Conservation (phyloP, 2,113 vertebrate species). For the Salvelinus alpinus region DNA sequence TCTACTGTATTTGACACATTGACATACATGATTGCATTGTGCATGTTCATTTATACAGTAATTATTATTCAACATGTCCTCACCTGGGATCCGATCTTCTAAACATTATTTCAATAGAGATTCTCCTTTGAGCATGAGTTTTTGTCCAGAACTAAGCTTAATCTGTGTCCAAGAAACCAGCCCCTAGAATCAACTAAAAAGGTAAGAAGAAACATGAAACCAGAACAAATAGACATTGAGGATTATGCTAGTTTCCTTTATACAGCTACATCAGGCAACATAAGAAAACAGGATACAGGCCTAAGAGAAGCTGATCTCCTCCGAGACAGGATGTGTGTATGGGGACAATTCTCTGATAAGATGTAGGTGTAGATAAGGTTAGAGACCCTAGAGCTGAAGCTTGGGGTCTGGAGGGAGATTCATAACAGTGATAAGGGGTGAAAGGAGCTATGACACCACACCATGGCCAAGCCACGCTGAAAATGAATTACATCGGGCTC, state of each 20-base stretch:
- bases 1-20: no score
- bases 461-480: constrained; percentile 38
- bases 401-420: constrained; percentile 45
- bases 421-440: constrained; percentile 52
- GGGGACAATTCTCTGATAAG: constrained; percentile 66
- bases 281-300: constrained; percentile 56
- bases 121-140: no score
- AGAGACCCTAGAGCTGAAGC: constrained; percentile 59
- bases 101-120: no score
- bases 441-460: constrained; percentile 49
- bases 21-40: no score
- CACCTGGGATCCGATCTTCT: no score
- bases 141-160: no score
- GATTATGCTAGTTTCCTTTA: constrained; percentile 45
- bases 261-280: constrained; percentile 34
- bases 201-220: background rate
- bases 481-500: constrained; percentile 56
- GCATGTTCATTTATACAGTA: no score
- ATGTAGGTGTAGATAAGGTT: constrained; percentile 58
- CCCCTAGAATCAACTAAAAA: background rate
- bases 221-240: constrained; percentile 17
- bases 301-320: constrained; percentile 61
- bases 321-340: constrained; percentile 52
- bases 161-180: no score
- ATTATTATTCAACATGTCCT: no score